These are phyloP conservation scores for Colaptes auratus DNA, from an alignment of 2,113 vertebrate species.

Conservation along the genomic window DNA sequence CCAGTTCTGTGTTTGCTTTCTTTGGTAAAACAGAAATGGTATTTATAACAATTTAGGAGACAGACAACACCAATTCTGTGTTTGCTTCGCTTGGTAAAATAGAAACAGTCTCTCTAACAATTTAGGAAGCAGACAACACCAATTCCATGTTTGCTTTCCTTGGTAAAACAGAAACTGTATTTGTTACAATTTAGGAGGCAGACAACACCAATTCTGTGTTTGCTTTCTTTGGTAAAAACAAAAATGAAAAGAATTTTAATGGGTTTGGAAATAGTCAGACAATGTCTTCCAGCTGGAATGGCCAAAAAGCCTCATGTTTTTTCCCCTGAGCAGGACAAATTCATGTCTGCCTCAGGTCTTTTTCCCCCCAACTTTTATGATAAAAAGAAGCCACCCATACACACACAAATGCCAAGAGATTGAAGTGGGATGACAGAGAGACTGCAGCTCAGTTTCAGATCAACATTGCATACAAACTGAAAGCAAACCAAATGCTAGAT, in stretches of 20 bases:
- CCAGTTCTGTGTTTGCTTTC: background rate
- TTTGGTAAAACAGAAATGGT: background rate
- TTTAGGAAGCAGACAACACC: background rate
- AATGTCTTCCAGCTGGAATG: background rate
- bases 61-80: background rate
- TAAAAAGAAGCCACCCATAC: background rate
- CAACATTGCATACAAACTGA: background rate
- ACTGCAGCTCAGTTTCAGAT: background rate
- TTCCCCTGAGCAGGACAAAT: background rate
- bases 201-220: too few species aligned
- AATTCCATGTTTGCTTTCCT: background rate
- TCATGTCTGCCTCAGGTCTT: background rate
- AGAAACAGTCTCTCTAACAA: background rate
- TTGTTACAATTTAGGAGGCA: too few species aligned
- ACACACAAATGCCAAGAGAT: background rate
- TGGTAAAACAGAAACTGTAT: too few species aligned
- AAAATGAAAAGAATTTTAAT: background rate
- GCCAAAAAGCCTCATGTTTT: background rate
- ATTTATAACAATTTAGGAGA: background rate
- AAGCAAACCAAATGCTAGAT: background rate
- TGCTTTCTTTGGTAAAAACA: too few species aligned
- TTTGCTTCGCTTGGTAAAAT: background rate
- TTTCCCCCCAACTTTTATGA: accelerated
- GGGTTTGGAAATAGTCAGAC: slow-evolving; percentile 15
- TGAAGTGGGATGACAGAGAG: background rate